These are phyloP conservation scores for human (Homo sapiens) DNA, from an alignment of 2,113 vertebrate genomes.

Conservation along the genomic window GRCh38 chr11:66403001-66403500, in stretches of 20 bases:
- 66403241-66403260: background rate
- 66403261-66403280: background rate
- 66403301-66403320: background rate
- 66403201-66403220: background rate
- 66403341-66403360: background rate
- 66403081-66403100: background rate
- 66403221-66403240: background rate
- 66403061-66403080: background rate
- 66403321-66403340: background rate
- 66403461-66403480: background rate
- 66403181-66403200: background rate
- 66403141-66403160: background rate
- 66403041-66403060: background rate
- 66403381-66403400: background rate
- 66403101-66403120: background rate
- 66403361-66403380: background rate
- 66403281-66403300: background rate
- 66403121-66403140: background rate
- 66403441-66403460: background rate
- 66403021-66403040: background rate
- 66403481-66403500: background rate
- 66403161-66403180: background rate
- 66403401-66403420: background rate
- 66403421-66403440: background rate
- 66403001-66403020: background rate